Evolutionary conservation across 2,113 vertebrate genomes (phyloP).

Genomic region (Pygoscelis adeliae): DNA sequence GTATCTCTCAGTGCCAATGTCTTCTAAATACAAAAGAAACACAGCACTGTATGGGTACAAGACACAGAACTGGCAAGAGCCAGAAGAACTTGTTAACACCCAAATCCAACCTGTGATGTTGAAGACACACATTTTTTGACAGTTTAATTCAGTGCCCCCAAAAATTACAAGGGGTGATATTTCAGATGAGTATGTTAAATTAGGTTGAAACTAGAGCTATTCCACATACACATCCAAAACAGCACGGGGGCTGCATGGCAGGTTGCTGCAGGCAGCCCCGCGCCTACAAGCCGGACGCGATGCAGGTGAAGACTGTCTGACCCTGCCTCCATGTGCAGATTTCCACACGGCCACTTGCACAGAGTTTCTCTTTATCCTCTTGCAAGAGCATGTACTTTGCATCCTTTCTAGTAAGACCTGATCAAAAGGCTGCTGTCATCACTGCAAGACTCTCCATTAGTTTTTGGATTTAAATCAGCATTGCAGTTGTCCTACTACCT

Average conservation of each 20-base stretch:
- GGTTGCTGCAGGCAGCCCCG: neutral
- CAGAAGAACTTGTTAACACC: neutral
- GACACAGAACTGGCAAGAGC: neutral
- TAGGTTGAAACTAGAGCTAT: neutral
- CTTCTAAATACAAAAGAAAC: neutral
- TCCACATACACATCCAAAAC: neutral
- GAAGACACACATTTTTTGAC: neutral
- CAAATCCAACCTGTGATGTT: neutral
- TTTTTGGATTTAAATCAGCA: neutral
- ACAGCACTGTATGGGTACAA: neutral
- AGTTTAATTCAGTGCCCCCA: neutral
- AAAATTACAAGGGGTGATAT: neutral
- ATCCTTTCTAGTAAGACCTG: neutral
- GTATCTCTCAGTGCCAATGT: neutral
- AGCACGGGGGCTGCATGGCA: rapidly evolving
- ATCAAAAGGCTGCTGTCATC: neutral
- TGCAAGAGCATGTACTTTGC: neutral
- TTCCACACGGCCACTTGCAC: rapidly evolving
- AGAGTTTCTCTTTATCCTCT: neutral
- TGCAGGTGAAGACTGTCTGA: neutral
- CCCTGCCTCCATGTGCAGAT: rapidly evolving
- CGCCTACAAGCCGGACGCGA: rapidly evolving
- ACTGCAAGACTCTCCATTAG: neutral
- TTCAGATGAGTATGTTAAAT: neutral
- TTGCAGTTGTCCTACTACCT: neutral